These are phyloP conservation scores for Calcarius ornatus DNA, from an alignment of 2,113 vertebrate genomes.

Conservation along the genomic window DNA sequence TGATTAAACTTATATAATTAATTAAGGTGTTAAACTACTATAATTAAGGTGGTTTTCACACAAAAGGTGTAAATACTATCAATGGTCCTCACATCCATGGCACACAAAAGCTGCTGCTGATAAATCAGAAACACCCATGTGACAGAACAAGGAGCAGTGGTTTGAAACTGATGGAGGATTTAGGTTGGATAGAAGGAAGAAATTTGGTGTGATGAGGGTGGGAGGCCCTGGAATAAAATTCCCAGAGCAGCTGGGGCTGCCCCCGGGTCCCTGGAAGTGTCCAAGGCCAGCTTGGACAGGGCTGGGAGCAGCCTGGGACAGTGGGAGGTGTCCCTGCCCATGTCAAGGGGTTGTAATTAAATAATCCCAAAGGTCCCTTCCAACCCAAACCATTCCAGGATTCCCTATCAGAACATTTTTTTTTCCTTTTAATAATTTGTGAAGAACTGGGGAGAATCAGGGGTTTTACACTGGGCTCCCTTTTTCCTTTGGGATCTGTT, in stretches of 20 bases:
- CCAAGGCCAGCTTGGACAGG: background rate
- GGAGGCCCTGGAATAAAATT: rapidly evolving
- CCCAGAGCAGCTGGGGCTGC: background rate
- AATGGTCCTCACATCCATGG: rapidly evolving
- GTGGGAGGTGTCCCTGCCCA: rapidly evolving
- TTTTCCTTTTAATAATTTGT: background rate
- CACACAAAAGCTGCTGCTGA: background rate
- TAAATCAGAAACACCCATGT: background rate
- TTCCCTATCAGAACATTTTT: background rate
- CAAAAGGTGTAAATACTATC: background rate
- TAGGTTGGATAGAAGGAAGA: background rate
- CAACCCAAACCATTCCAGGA: background rate
- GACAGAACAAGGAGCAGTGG: background rate
- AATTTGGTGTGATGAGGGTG: background rate
- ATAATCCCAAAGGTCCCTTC: background rate
- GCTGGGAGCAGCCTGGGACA: rapidly evolving
- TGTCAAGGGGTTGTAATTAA: rapidly evolving
- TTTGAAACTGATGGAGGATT: background rate
- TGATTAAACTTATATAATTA: rapidly evolving
- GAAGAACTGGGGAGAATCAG: rapidly evolving
- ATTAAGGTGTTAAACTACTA: background rate
- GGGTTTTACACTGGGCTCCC: background rate
- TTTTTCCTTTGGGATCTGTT: background rate
- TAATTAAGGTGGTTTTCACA: background rate
- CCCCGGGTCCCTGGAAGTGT: background rate